These are phyloP conservation scores for Tenthredo notha DNA, from an alignment of 2,888 invertebrate genomes.

Conservation along the genomic window DNA sequence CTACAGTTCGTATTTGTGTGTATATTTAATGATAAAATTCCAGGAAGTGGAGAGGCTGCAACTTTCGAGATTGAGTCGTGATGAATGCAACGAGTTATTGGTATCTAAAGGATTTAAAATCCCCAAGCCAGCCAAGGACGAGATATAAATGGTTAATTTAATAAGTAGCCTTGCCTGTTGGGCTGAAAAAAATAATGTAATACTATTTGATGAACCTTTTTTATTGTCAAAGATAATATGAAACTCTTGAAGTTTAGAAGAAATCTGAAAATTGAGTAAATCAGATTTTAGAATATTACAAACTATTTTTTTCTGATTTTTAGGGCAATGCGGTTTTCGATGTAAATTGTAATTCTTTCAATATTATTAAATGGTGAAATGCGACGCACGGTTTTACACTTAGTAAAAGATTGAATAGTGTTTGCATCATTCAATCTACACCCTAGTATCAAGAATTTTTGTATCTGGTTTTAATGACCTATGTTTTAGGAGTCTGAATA, in stretches of 20 bases:
- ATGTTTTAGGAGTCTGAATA: background rate
- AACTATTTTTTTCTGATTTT: background rate
- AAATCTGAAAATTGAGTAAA: background rate
- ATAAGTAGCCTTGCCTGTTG: background rate
- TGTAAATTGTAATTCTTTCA: background rate
- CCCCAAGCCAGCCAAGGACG: slow-evolving; percentile 75
- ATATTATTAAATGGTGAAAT: background rate
- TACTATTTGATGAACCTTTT: background rate
- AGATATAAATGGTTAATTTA: slow-evolving; percentile 74
- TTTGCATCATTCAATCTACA: background rate
- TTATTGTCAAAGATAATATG: background rate
- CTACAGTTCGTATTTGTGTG: background rate
- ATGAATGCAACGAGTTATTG: slow-evolving; percentile 85
- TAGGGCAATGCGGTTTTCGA: background rate
- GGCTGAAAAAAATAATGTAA: background rate
- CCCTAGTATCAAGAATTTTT: background rate
- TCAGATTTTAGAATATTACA: background rate
- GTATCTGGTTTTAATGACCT: background rate
- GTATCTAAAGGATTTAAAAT: slow-evolving; percentile 82
- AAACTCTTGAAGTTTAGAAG: background rate
- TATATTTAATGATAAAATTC: slow-evolving; percentile 55
- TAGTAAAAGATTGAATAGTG: background rate
- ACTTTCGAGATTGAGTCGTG: slow-evolving; percentile 81
- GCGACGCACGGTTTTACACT: background rate
- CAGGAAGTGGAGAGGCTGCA: slow-evolving; percentile 83